Evolutionary conservation across 1,140 invertebrate species (phyloP), one percentile per base, ranked within the genome.

Genomic region (Lysiphlebus fabarum): DNA sequence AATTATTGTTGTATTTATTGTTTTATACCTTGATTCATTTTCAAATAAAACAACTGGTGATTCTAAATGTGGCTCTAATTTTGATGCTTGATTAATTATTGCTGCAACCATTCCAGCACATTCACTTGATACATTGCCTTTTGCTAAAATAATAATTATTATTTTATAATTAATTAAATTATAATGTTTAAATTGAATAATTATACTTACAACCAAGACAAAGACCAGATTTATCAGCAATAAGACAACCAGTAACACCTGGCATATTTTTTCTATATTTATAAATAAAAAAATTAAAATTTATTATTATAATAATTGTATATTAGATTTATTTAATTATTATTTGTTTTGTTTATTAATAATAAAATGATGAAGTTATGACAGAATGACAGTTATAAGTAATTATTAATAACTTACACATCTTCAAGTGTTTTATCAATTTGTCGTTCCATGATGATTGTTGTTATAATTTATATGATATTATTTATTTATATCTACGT

Each of bases 31-130:
- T 40, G 58, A 72, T 48, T 79, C 76, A 65, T 71, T 79, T 62
- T 78, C 72, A 55, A 81, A 62, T 9, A 66, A 70, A 60, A 81
- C 67, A 54, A 77, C 67, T 17, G 79, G 77, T 14, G 70, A 44
- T 26, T 69, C 67, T 9, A 70, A 71, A 38, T 63, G 61, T 33
- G 76, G 73, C 45, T 81, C 77, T n/a, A 81, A 61, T 66, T 79
- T 77, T 41, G 67, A 70, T 40, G 70, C 77, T 65, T 76, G 68
- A 59, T 77, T 70, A 4, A 76, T 71, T 56, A 81, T 77, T 8
- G 79, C 78, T 48, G 77, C 74, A 62, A 81, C 74, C 51, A 79
- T 64, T 6, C 79, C 79, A 45, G 79, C 73, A 61, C 77, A 79
- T 12, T 79, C 69, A 42, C 67, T 71, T 1, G 77, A 78, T 43